Evolutionary conservation across 2,888 invertebrate genomes (phyloP), one percentile per base, ranked within the genome.

Genomic region (Tenodera sinensis): DNA sequence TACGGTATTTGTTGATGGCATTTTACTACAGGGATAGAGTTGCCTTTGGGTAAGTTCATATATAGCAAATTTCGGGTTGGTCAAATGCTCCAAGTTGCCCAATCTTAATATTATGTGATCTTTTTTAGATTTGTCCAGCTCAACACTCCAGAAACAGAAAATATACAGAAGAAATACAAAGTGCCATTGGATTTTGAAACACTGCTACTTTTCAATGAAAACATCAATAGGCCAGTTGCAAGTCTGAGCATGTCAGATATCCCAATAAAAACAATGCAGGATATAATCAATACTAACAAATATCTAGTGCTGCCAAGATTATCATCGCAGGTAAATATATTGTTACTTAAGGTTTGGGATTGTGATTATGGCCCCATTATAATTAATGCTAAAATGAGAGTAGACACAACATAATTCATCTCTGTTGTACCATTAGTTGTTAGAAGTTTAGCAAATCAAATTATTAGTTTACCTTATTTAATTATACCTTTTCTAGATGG

Each of bases 231-330:
- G 91, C 97, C 98, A 0, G 96, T 97, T 90, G 98, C 98, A 81
- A 97, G 97, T 90, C 95, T 98, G 91, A 96, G 97, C 91, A 98
- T 98, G 96, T 95, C 96, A 85, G 98, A 98, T 93, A 97, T 99
- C 92, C 97, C 98, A 20, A 96, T 97, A 42, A 96, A 96, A 92
- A 97, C 98, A 0, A 95, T 99, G 93, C 96, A 97, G 91, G 97
- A 98, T 93, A 96, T 98, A 89, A 97, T 99, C 89, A 96, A 97
- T 89, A 96, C 96, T 85, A 98, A 99, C 94, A 97, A 97, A 93
- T 97, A 97, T 94, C 94, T 99, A 88, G 96, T 97, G 42, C 93
- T 99, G 91, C 99, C 99, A 0, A 94, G 99, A 89, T 94, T 99
- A 9, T 98, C 98, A 0, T 98, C 98, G n/a, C 98, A 98, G 95